A percentile compares a stretch with the other conserved stretches of the same genome.
Conservation (phyloP, 2,888 invertebrate species). For the Biston betularia region DNA sequence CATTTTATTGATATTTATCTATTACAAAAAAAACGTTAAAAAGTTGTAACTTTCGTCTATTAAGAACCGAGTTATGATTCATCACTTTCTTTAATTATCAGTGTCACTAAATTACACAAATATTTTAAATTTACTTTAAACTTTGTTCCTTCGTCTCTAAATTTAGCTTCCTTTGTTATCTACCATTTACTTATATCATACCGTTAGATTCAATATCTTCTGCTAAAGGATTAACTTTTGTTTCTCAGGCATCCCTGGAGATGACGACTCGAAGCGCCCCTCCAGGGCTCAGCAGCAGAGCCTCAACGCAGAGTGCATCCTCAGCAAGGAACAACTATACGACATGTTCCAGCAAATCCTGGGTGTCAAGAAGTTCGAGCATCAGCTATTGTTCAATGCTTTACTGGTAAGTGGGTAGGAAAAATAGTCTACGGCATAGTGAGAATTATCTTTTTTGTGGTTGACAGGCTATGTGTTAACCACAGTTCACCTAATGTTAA, state of each 20-base stretch:
- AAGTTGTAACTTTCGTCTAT: no score
- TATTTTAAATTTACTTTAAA: no score
- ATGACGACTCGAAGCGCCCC: constrained; percentile 95
- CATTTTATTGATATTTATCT: no score
- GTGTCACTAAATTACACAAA: no score
- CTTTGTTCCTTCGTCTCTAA: no score
- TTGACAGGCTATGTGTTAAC: no score
- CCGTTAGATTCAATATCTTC: neutral
- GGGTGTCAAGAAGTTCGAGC: constrained; percentile 99
- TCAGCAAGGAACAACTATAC: constrained; percentile 99
- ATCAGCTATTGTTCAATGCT: constrained; percentile 99
- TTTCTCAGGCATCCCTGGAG: constrained; percentile 88
- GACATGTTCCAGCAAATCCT: constrained; percentile 99
- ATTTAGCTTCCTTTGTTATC: neutral
- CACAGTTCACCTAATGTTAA: no score
- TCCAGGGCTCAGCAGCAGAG: constrained; percentile 95
- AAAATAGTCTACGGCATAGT: neutral
- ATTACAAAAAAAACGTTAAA: no score
- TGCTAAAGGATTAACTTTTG: constrained; percentile 13
- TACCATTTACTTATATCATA: neutral
- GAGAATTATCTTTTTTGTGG: no score
- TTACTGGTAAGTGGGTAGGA: constrained; percentile 79
- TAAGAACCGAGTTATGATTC: no score
- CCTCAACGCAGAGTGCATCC: constrained; percentile 96
- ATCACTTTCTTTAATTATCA: no score